Conservation (phyloP, 2,113 vertebrate genomes). For the Phalacrocorax brasilianus region DNA sequence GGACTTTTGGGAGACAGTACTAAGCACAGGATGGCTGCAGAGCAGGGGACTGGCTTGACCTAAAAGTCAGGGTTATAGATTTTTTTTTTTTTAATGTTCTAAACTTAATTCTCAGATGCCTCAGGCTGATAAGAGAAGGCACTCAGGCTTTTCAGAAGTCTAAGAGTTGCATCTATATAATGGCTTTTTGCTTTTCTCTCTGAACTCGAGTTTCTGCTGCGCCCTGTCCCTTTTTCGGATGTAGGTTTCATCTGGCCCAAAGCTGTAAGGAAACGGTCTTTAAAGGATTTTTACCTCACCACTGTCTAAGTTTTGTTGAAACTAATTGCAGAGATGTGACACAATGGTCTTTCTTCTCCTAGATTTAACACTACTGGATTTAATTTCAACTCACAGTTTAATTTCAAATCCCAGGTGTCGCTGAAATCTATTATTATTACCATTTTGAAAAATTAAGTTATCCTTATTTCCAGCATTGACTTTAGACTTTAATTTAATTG, state of each 20-base stretch:
- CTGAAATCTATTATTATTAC: not conserved
- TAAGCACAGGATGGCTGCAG: not conserved
- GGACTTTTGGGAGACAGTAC: not conserved
- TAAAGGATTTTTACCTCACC: not conserved
- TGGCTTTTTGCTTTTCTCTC: not conserved
- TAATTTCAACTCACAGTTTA: not conserved
- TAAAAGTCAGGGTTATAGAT: not conserved
- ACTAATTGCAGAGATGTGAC: not conserved
- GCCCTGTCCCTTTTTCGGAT: not conserved
- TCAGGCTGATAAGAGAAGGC: not conserved
- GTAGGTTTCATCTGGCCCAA: not conserved
- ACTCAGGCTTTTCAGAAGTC: not conserved
- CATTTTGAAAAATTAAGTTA: constrained; percentile 26
- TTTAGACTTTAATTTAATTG: constrained; percentile 10
- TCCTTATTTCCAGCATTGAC: not conserved
- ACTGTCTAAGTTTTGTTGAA: not conserved
- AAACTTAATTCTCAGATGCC: not conserved
- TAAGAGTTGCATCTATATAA: not conserved
- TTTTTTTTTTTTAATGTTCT: not conserved
- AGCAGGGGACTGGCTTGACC: not conserved
- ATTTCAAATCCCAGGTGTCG: constrained; percentile 20
- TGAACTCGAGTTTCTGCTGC: not conserved
- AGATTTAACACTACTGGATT: not conserved
- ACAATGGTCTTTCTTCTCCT: not conserved
- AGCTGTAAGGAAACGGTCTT: not conserved